These are phyloP conservation scores for Leptopilina syphax DNA, from an alignment of 2,888 invertebrate genomes.

Conservation along the genomic window DNA sequence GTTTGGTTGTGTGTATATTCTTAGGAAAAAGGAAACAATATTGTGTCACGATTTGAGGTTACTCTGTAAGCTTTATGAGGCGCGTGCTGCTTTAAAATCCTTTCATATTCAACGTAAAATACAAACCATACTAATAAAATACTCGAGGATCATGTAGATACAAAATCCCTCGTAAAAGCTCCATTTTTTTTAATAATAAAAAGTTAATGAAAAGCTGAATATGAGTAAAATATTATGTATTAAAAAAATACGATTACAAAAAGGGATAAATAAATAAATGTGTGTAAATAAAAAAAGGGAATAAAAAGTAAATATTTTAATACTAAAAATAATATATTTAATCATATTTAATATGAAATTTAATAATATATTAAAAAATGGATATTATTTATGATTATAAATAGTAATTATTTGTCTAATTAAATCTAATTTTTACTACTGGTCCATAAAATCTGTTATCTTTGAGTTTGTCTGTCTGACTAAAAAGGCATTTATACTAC, in stretches of 20 bases:
- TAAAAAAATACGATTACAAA: neutral
- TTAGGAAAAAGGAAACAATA: neutral
- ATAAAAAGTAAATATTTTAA: neutral
- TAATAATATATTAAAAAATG: too few species aligned
- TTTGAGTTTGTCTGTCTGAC: too few species aligned
- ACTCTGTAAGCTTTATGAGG: conserved; percentile 1
- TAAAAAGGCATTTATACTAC: too few species aligned
- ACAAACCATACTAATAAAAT: conserved; percentile 11
- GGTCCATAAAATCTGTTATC: too few species aligned
- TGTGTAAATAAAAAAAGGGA: neutral
- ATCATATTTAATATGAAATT: too few species aligned
- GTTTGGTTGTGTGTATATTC: neutral
- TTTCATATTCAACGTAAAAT: neutral
- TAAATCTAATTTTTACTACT: too few species aligned
- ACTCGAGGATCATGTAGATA: neutral
- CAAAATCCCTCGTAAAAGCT: conserved; percentile 10
- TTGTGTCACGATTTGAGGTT: neutral
- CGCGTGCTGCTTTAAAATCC: conserved; percentile 7
- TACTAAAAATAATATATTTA: too few species aligned
- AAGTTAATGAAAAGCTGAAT: conserved; percentile 2
- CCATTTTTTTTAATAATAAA: conserved; percentile 2
- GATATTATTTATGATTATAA: too few species aligned
- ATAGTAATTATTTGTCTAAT: too few species aligned
- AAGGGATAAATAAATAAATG: neutral
- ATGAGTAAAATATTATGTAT: neutral